phyloP scores from a whole-genome alignment of 2,888 invertebrate species.

The Pogonocherus hispidulus region DNA sequence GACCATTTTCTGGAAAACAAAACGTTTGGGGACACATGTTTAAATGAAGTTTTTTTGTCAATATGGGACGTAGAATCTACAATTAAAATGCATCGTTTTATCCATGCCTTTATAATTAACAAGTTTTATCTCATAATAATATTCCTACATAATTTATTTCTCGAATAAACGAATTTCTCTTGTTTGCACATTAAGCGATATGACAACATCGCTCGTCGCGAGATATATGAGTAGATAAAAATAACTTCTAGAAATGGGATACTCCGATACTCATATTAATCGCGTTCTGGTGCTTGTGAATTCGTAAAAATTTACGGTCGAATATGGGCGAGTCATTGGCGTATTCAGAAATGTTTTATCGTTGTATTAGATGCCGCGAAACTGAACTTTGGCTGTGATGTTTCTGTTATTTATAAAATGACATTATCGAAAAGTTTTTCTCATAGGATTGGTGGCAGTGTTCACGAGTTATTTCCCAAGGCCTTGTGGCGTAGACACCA shows the following conservation, averaged over 20 bases:
- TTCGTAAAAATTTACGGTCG: neutral
- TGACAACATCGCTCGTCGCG: neutral
- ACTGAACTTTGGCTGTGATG: neutral
- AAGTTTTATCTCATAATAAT: no score
- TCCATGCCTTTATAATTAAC: no score
- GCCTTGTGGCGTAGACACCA: neutral
- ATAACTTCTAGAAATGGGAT: constrained; percentile 2
- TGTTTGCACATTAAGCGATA: neutral
- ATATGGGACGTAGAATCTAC: no score
- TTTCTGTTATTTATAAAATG: neutral
- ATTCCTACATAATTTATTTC: no score
- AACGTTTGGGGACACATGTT: no score
- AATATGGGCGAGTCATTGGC: neutral
- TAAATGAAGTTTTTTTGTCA: no score
- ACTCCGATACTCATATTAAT: neutral
- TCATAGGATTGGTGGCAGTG: neutral
- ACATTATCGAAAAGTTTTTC: neutral
- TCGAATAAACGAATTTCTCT: neutral
- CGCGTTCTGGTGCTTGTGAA: neutral
- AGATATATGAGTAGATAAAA: constrained; percentile 3
- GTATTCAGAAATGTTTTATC: neutral
- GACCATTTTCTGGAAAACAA: no score
- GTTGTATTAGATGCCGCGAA: no score
- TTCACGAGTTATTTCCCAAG: neutral
- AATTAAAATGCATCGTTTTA: no score